phyloP scores from a whole-genome alignment of 1,140 invertebrate genomes.

The Drosophila sp. region DNA sequence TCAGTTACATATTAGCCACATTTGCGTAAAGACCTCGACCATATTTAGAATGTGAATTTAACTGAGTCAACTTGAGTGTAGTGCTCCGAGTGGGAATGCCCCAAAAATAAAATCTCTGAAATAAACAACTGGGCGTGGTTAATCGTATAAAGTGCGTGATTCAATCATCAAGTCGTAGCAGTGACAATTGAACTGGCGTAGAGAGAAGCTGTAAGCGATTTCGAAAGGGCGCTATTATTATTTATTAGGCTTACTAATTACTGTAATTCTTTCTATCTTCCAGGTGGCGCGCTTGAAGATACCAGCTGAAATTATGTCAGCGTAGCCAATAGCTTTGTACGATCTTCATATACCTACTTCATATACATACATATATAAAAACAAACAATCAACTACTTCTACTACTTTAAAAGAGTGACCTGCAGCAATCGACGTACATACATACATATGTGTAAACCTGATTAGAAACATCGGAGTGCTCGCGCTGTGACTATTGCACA shows the following conservation, averaged over 20 bases:
- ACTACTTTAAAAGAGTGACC: constrained; percentile 32
- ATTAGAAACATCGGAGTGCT: constrained; percentile 55
- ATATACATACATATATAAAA: constrained; percentile 19
- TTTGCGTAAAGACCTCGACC: constrained; percentile 43
- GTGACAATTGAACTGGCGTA: constrained; percentile 36
- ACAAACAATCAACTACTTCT: not conserved
- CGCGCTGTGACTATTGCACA: constrained; percentile 40
- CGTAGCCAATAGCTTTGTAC: constrained; percentile 2
- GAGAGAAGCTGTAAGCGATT: constrained; percentile 35
- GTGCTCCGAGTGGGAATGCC: constrained; percentile 33
- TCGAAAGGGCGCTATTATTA: not conserved
- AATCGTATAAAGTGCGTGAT: constrained; percentile 65
- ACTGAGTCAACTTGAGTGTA: not conserved
- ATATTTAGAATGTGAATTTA: constrained; percentile 40
- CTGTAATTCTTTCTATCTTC: constrained; percentile 16
- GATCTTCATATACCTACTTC: not conserved
- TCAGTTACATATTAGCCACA: constrained; percentile 52
- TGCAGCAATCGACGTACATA: constrained; percentile 28
- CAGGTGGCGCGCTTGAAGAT: constrained; percentile 70
- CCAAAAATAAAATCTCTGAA: constrained; percentile 54
- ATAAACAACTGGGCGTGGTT: constrained; percentile 30
- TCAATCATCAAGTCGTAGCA: constrained; percentile 47
- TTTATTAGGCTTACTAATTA: constrained; percentile 7
- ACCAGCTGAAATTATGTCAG: constrained; percentile 33
- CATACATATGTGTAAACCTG: constrained; percentile 24